Conservation (phyloP, 2,113 vertebrate species). For the Cololabis saira region DNA sequence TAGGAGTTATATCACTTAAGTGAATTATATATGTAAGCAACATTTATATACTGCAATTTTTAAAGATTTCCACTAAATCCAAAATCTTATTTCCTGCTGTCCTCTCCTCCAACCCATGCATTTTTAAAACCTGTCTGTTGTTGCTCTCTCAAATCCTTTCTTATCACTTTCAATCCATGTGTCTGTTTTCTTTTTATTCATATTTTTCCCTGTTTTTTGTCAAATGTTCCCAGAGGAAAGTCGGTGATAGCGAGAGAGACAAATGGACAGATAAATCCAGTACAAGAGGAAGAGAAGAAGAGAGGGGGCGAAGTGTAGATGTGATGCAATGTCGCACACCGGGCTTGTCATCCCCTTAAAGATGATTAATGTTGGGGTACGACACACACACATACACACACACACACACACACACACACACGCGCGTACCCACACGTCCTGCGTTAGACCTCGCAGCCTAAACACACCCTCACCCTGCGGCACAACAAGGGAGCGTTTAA, state of each 20-base stretch:
- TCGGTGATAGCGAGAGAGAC: constrained; percentile 86
- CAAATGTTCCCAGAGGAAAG: constrained; percentile 79
- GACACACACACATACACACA: constrained; percentile 50
- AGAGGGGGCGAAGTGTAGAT: constrained; percentile 44
- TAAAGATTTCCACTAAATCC: no score
- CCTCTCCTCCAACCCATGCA: not conserved
- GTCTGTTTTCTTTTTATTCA: constrained; percentile 43
- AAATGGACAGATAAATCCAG: constrained; percentile 88
- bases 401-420: constrained; percentile 50
- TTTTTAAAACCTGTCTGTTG: constrained; percentile 54
- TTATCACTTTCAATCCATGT: constrained; percentile 10
- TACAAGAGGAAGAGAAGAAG: constrained; percentile 35
- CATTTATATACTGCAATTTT: no score
- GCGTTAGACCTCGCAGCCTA: constrained; percentile 60
- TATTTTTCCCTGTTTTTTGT: constrained; percentile 61
- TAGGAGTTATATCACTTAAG: no score
- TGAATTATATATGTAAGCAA: no score
- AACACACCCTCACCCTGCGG: constrained; percentile 47
- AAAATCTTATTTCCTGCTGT: not conserved
- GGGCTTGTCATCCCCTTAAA: constrained; percentile 97
- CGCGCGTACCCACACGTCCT: constrained; percentile 25
- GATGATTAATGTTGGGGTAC: constrained; percentile 94
- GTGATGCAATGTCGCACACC: constrained; percentile 69
- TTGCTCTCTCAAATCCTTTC: constrained; percentile 31
- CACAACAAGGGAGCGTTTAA: constrained; percentile 77